Evolutionary conservation across 2,113 vertebrate species (phyloP), one percentile per base, ranked within the genome.

Genomic region (Xenopus borealis): DNA sequence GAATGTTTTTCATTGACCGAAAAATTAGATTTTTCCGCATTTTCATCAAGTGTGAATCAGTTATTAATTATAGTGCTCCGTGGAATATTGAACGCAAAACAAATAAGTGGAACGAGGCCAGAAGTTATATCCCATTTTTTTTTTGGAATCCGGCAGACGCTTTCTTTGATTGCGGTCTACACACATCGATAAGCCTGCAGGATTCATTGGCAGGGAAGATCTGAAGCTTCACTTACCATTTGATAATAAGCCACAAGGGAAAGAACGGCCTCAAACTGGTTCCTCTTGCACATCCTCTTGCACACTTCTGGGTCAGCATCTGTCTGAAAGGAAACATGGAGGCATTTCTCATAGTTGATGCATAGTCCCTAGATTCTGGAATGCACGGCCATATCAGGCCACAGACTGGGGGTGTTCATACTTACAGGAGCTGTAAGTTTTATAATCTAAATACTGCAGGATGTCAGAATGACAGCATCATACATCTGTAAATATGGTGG

Each of bases 271-370:
- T 98, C 97, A 44, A 85, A 96, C 17, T 95, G 82, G 58, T 94
- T 94, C 84, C 86, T 88, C 86, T 92, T 94, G 86, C 96, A 98
- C 97, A 98, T 98, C 82, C 92, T 95, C 88, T 95, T 98, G 83
- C 95, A 98, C 83, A 99, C 95, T 83, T 94, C 96, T 67, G 97
- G 97, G 87, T 98, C 95, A 64, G 97, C 97, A 69, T 99, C 97
- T 3, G 97, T 98, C 97, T 99, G 91, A 27, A 83, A 81, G 69
- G 52, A 85, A 46, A 66, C 84, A 85, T 69, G 47, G 62, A 78
- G 33, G 61, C 3, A 3, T 27, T 27, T 27, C 23, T 27, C 44
- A 30, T 16, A 74, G 16, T 27, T 47, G 23, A 27, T 27, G 3
- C 23, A 27, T 1, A 27, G 23, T 27, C 23, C 3, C 23, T 27